phyloP scores from a whole-genome alignment of 2,888 invertebrate species.

The Drosophila hamatofila region DNA sequence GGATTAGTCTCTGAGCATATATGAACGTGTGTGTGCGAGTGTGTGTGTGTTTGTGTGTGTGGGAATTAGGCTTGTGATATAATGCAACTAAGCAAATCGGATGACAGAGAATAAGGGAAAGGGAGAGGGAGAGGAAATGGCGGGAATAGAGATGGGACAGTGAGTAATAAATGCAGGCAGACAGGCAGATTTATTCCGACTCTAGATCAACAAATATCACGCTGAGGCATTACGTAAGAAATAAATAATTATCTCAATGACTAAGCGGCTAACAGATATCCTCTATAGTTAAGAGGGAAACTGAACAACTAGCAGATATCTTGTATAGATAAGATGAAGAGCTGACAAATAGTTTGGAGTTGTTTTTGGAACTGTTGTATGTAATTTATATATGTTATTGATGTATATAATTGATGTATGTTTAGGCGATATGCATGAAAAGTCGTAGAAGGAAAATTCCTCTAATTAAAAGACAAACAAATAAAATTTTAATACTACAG shows the following conservation, averaged over 20 bases:
- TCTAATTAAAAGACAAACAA: no score
- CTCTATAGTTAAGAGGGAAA: background rate
- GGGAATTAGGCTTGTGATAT: constrained; percentile 75
- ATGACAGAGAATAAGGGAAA: constrained; percentile 18
- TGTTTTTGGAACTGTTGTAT: background rate
- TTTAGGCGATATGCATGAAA: no score
- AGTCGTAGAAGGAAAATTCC: background rate
- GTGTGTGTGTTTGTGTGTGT: constrained; percentile 31
- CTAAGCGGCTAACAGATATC: constrained; percentile 7
- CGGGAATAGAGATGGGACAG: constrained; percentile 25
- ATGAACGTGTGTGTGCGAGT: background rate
- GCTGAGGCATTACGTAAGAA: constrained; percentile 29
- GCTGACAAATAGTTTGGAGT: background rate
- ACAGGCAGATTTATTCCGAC: constrained; percentile 29
- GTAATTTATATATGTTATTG: no score
- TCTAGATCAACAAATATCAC: constrained; percentile 45
- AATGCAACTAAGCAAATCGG: constrained; percentile 61
- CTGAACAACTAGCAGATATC: background rate
- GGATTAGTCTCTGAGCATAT: constrained; percentile 48
- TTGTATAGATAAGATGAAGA: background rate
- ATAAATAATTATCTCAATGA: background rate
- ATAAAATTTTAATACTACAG: no score
- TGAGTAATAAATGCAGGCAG: constrained; percentile 70
- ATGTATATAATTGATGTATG: no score
- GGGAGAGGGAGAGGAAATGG: background rate